phyloP scores from a whole-genome alignment of 2,113 vertebrate species.

The Dolichallabes microphthalmus region DNA sequence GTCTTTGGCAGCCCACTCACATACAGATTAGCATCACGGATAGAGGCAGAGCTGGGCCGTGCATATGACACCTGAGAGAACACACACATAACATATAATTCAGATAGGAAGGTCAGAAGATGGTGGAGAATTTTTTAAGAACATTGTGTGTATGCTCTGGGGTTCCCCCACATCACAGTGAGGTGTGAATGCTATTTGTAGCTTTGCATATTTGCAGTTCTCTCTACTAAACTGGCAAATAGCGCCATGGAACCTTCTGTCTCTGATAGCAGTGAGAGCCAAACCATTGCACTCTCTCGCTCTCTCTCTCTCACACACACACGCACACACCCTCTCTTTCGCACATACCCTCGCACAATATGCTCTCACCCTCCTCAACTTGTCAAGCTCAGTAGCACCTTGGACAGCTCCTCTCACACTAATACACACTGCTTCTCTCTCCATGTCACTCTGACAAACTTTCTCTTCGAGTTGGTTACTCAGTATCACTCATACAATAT shows the following conservation, averaged over 20 bases:
- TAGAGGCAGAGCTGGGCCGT: constrained; percentile 97
- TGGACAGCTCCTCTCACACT: constrained; percentile 52
- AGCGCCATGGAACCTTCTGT: constrained; percentile 55
- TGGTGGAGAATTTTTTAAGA: background rate
- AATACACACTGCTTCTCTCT: constrained; percentile 28
- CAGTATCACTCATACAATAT: constrained; percentile 7
- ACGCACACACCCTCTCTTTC: constrained; percentile 30
- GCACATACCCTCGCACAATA: constrained; percentile 50
- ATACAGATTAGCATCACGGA: constrained; percentile 97
- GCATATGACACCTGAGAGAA: constrained; percentile 90
- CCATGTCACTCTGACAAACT: constrained; percentile 38
- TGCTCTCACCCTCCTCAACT: constrained; percentile 44
- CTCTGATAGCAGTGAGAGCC: constrained; percentile 51
- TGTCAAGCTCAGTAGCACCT: constrained; percentile 54
- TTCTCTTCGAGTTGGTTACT: constrained; percentile 13
- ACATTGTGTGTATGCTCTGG: background rate
- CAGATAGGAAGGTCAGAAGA: background rate
- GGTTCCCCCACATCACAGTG: background rate
- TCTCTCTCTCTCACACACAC: constrained; percentile 14
- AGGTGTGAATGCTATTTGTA: constrained; percentile 31
- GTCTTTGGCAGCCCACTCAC: constrained; percentile 99
- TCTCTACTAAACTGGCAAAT: constrained; percentile 41
- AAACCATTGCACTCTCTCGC: constrained; percentile 36
- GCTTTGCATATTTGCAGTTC: constrained; percentile 35
- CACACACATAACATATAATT: background rate